Evolutionary conservation across 1,140 invertebrate genomes (phyloP).

Genomic region (Forficula auricularia): DNA sequence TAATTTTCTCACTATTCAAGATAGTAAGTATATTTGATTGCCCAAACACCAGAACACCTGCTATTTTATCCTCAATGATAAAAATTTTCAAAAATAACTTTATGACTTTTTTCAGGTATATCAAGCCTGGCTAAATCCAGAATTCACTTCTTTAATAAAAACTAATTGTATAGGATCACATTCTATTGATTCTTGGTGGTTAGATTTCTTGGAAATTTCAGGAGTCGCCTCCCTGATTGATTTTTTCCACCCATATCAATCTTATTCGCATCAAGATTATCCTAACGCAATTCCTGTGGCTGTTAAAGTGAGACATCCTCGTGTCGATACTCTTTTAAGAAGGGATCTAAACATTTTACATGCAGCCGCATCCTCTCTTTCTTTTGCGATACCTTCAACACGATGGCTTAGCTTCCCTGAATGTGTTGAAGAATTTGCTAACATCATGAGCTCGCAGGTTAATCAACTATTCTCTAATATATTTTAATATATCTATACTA

Average conservation of each 20-base stretch:
- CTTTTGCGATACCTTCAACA: slow-evolving; percentile 24
- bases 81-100: too few species aligned
- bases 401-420: slow-evolving; percentile 30
- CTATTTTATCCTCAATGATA: too few species aligned
- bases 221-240: not conserved
- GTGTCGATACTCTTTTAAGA: slow-evolving; percentile 21
- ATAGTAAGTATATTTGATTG: too few species aligned
- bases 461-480: too few species aligned
- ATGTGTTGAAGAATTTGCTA: slow-evolving; percentile 31
- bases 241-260: not conserved
- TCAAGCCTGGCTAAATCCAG: not conserved
- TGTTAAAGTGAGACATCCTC: slow-evolving; percentile 30
- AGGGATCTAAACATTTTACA: slow-evolving; percentile 27
- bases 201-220: not conserved
- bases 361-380: slow-evolving; percentile 19
- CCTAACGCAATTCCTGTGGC: slow-evolving; percentile 20
- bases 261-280: not conserved
- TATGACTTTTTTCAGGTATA: not conserved
- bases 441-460: slow-evolving; percentile 30
- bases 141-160: not conserved
- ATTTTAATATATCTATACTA: not conserved
- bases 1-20: too few species aligned
- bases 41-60: too few species aligned
- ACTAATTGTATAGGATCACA: not conserved
- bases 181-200: not conserved